Evolutionary conservation across 1,140 invertebrate genomes (phyloP).

Genomic region (Panagrolaimus sp.): DNA sequence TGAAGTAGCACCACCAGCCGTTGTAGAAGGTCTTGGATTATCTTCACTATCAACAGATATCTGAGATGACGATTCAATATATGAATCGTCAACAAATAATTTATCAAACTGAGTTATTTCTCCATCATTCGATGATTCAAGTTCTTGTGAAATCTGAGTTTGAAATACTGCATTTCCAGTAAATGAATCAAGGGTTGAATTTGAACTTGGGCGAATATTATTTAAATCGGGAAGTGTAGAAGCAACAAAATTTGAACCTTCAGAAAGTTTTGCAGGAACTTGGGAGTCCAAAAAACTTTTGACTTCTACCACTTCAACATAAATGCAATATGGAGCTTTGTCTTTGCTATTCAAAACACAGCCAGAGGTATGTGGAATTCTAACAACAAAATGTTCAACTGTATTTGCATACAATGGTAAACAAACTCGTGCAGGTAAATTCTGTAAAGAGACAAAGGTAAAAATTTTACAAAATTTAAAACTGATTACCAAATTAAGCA

Average conservation of each 20-base stretch:
- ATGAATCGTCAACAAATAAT: background rate
- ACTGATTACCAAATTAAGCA: slow-evolving; percentile 71
- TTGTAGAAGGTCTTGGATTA: slow-evolving; percentile 74
- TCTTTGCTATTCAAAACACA: slow-evolving; percentile 98
- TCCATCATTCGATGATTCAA: background rate
- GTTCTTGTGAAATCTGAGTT: background rate
- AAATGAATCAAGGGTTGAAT: background rate
- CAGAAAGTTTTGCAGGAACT: slow-evolving; percentile 68
- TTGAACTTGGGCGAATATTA: background rate
- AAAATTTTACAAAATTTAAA: background rate
- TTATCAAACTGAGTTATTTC: slow-evolving; percentile 8
- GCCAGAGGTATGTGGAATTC: slow-evolving; percentile 85
- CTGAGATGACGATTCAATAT: background rate
- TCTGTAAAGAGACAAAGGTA: slow-evolving; percentile 58
- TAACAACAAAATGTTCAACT: slow-evolving; percentile 74
- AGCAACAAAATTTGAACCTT: slow-evolving; percentile 18
- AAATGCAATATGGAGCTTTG: slow-evolving; percentile 96
- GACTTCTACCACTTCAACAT: slow-evolving; percentile 89
- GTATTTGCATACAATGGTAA: slow-evolving; percentile 71
- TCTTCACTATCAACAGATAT: slow-evolving; percentile 67
- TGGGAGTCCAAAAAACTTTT: slow-evolving; percentile 75
- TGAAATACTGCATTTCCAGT: background rate
- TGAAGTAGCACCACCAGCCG: slow-evolving; percentile 81
- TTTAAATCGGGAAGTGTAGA: background rate
- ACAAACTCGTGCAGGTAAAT: slow-evolving; percentile 94